phyloP scores from a whole-genome alignment of 2,888 invertebrate genomes.

The Lacanobia wlatinum region DNA sequence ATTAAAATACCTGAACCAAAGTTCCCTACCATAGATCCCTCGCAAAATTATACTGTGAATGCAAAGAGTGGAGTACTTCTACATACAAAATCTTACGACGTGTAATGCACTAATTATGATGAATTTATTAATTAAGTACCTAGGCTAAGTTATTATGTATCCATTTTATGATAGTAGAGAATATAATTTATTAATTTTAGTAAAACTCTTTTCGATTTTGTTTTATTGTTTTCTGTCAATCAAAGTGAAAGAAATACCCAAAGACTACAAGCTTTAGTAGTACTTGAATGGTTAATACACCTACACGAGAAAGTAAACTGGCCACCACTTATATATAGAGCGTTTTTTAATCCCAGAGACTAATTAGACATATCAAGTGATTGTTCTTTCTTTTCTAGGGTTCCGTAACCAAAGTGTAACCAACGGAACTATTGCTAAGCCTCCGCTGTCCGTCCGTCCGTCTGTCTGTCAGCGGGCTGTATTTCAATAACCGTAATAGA shows the following conservation, averaged over 20 bases:
- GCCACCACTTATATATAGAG: background rate
- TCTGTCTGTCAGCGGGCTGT: no score
- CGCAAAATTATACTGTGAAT: conserved; percentile 73
- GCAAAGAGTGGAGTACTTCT: conserved; percentile 64
- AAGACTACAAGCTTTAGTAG: background rate
- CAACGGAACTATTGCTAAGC: no score
- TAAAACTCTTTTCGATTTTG: background rate
- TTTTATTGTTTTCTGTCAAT: background rate
- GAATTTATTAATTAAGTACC: background rate
- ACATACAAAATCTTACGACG: conserved; percentile 37
- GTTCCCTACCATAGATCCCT: conserved; percentile 73
- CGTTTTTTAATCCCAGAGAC: no score
- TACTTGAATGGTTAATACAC: background rate
- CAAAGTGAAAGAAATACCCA: background rate
- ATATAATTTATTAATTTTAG: background rate
- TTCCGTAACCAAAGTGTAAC: no score
- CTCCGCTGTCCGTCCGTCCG: no score
- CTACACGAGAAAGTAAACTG: background rate
- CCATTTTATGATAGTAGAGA: conserved; percentile 9
- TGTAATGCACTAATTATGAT: conserved; percentile 44
- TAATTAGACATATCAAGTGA: no score
- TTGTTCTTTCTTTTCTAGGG: no score
- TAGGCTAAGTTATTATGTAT: conserved; percentile 30
- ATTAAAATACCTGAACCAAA: conserved; percentile 28
- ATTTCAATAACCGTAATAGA: no score